phyloP scores from a whole-genome alignment of 2,888 invertebrate genomes.

The Diachrysia chrysitis region DNA sequence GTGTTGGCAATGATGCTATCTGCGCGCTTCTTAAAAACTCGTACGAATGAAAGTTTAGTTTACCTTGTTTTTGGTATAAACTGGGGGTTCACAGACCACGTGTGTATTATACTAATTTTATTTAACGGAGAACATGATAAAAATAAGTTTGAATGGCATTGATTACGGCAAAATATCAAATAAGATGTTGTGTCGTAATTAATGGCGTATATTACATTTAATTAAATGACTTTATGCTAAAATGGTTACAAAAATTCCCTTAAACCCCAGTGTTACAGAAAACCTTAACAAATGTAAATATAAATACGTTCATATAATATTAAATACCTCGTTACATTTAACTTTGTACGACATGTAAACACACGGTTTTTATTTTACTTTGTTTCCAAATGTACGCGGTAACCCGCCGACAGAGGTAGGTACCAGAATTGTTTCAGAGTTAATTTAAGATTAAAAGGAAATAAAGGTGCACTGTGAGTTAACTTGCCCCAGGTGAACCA shows the following conservation, averaged over 20 bases:
- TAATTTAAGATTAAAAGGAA: conserved; percentile 73
- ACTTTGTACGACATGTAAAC: neutral
- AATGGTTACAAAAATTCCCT: no score
- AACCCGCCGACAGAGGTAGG: conserved; percentile 43
- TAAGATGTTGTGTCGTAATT: no score
- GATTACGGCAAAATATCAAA: no score
- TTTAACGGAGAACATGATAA: no score
- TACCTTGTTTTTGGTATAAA: neutral
- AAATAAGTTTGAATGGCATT: no score
- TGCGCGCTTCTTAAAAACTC: conserved; percentile 60
- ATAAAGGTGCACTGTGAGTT: conserved; percentile 65
- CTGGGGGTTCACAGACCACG: no score
- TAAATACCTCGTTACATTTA: neutral
- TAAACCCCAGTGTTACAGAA: no score
- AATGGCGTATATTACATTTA: no score
- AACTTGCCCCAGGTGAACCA: conserved; percentile 63
- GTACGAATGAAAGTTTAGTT: conserved; percentile 16
- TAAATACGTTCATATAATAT: conserved; percentile 2
- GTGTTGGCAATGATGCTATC: conserved; percentile 64
- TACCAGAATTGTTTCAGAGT: conserved; percentile 62
- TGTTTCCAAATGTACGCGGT: conserved; percentile 50
- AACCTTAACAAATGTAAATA: neutral
- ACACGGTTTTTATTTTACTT: conserved; percentile 28
- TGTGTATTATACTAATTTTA: no score
- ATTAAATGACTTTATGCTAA: no score